Evolutionary conservation across 2,888 invertebrate species (phyloP), one percentile per base, ranked within the genome.

Genomic region (Acleris laterana): DNA sequence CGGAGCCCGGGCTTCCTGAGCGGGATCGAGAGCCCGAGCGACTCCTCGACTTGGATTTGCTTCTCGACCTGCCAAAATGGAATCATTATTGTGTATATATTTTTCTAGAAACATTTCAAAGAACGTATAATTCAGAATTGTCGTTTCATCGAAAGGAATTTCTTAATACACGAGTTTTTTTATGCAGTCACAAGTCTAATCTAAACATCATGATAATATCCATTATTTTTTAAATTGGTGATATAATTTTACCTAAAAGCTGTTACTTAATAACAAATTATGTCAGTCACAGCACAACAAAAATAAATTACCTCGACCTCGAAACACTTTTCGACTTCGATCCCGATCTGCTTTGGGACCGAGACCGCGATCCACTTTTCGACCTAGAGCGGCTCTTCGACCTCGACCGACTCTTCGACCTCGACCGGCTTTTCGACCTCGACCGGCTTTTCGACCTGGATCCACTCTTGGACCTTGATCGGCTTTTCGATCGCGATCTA

Each of bases 381-480:
- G 89, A 88, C 46, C 82, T 72, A 46, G 81, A 90, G 0, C 82
- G 70, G 9, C 86, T 85, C 51, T 83, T 81, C 0, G 84, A 83
- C 19, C 79, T 70, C 0, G 87, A 89, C 0, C 87, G 73, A 20
- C 80, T 80, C 53, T 77, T 74, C 0, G 83, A 78, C 70, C 71
- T 72, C 17, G 87, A 86, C 77, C 74, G n/a, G 13, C 92, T 90
- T 53, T 88, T 78, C 1, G 90, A 91, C 4, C 84, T 72, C 0
- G 93, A 90, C n/a, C n/a, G n/a, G 13, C 92, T 90, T 53, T 88
- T 78, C 1, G 90, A 91, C 4, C 84, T 72, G 0, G 93, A 90
- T 38, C 85, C 73, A 57, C 80, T 79, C 22, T 78, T 80, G 0
- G 80, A 81, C 1, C 75, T 59, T 0, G 78, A 81, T 2, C 72